These are phyloP conservation scores for Okapia johnstoni DNA, from an alignment of 2,113 vertebrate species.

Conservation along the genomic window DNA sequence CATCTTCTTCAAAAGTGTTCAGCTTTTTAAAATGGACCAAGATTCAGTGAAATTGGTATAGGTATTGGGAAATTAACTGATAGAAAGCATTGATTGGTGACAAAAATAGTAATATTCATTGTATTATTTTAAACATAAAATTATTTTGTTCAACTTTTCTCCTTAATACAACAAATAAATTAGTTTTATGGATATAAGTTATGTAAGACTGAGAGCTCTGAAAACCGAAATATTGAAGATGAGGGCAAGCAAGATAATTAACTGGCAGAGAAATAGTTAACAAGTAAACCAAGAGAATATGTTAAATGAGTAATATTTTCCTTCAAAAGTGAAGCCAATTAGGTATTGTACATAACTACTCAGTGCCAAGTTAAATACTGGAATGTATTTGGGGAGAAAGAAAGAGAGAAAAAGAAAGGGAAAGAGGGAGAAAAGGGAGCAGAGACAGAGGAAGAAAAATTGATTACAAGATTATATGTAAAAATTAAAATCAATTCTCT, in stretches of 20 bases:
- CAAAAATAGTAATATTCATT: neutral
- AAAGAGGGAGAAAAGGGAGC: neutral
- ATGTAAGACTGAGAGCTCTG: neutral
- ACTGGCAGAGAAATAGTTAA: neutral
- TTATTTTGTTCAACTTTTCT: neutral
- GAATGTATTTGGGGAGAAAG: neutral
- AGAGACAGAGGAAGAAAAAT: neutral
- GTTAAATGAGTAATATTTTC: neutral
- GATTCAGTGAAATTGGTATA: neutral
- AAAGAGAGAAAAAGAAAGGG: neutral
- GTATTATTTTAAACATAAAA: constrained; percentile 4
- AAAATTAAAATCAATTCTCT: neutral
- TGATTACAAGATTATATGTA: neutral
- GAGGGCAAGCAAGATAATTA: neutral
- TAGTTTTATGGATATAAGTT: neutral
- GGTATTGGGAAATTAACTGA: neutral
- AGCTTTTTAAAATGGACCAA: neutral
- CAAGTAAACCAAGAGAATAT: neutral
- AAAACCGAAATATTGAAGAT: neutral
- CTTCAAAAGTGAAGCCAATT: neutral
- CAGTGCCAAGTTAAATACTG: neutral
- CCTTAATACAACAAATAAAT: neutral
- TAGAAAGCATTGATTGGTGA: neutral
- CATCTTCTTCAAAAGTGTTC: neutral
- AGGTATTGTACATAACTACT: neutral